Conservation (phyloP, 1,140 invertebrate genomes). For the Penaeus vannamei region DNA sequence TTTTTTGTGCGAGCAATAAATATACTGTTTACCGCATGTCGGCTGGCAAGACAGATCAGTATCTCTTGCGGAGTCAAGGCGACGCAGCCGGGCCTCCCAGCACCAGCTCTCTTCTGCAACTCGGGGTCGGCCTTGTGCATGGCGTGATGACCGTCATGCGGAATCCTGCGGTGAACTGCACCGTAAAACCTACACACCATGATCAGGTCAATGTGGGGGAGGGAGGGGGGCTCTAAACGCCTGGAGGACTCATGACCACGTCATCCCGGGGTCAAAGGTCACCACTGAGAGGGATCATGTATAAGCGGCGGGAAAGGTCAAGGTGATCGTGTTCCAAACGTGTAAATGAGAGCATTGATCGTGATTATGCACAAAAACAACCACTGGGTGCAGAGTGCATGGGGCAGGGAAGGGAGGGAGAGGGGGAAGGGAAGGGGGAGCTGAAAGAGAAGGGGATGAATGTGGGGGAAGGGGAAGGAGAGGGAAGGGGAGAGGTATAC, state of each 20-base stretch:
- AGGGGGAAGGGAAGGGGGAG: not conserved
- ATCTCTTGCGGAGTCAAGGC: too few relatives aligned
- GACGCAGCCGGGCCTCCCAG: too few relatives aligned
- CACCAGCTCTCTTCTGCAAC: too few relatives aligned
- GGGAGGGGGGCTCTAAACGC: not conserved
- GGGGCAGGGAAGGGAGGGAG: not conserved
- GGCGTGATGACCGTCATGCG: too few relatives aligned
- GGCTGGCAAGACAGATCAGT: too few relatives aligned
- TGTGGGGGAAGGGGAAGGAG: not conserved
- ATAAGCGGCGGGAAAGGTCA: conserved; percentile 17
- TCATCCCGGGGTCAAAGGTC: conserved; percentile 20
- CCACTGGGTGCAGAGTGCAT: too few relatives aligned
- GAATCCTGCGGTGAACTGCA: too few relatives aligned
- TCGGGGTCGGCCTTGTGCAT: too few relatives aligned
- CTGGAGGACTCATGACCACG: conserved; percentile 5
- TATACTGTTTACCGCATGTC: too few relatives aligned
- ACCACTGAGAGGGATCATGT: not conserved
- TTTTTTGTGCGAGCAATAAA: too few relatives aligned
- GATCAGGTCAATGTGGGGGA: not conserved
- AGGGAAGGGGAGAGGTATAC: not conserved
- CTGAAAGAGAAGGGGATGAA: not conserved
- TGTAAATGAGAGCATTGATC: conserved; percentile 31
- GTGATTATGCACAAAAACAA: conserved; percentile 32
- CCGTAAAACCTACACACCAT: too few relatives aligned
- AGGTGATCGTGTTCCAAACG: conserved; percentile 26